A percentile compares a stretch with the other conserved stretches of the same genome.
phyloP scores from a whole-genome alignment of 2,888 invertebrate genomes.

The Sinelater perroti region DNA sequence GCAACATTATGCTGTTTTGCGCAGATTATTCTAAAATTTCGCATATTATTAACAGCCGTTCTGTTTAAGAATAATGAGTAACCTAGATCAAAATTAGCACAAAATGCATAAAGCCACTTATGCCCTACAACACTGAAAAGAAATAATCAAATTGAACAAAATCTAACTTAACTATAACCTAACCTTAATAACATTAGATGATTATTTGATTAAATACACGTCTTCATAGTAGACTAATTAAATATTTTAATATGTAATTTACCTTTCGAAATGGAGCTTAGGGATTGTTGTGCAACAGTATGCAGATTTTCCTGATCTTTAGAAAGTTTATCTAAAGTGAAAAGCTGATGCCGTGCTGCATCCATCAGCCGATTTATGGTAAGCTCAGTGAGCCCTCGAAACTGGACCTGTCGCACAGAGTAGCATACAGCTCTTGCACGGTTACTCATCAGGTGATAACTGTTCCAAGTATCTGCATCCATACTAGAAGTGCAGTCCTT shows the following conservation, averaged over 20 bases:
- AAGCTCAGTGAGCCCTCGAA: conserved; percentile 70
- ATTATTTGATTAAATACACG: background rate
- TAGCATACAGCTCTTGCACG: conserved; percentile 75
- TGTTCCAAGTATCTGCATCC: conserved; percentile 74
- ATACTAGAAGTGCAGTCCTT: conserved; percentile 71
- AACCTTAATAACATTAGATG: too few species aligned
- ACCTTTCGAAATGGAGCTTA: conserved; percentile 49
- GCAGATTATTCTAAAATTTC: too few species aligned
- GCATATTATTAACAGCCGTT: too few species aligned
- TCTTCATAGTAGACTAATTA: background rate
- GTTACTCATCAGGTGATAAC: conserved; percentile 74
- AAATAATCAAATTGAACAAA: too few species aligned
- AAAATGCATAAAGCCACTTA: too few species aligned
- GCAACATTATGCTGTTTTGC: too few species aligned
- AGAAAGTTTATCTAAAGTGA: conserved; percentile 52
- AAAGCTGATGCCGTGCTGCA: conserved; percentile 56
- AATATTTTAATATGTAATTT: background rate
- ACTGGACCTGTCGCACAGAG: conserved; percentile 69
- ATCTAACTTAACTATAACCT: too few species aligned
- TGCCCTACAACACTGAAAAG: too few species aligned
- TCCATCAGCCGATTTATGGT: conserved; percentile 71
- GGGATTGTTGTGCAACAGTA: conserved; percentile 51
- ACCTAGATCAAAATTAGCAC: too few species aligned
- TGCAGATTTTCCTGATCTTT: conserved; percentile 53
- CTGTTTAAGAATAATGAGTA: too few species aligned